Conservation (phyloP, 2,797 vertebrate genomes). For the Cetoscarus ocellatus region DNA sequence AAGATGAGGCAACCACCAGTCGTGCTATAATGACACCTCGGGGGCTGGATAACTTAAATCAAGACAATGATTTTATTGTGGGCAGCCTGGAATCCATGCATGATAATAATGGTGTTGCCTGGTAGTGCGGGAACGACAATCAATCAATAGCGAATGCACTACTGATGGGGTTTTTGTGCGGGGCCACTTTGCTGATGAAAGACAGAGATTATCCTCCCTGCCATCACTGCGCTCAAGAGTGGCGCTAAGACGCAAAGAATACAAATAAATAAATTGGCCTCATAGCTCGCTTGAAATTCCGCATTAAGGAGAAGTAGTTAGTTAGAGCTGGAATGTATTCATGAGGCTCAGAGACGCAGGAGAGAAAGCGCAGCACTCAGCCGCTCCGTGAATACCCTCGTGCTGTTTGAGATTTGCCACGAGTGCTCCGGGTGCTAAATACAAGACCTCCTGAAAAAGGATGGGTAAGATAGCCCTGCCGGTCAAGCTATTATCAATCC, state of each 20-base stretch:
- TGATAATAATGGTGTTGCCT: slow-evolving; percentile 85
- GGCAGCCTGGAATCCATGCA: slow-evolving; percentile 81
- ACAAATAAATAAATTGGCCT: slow-evolving; percentile 88
- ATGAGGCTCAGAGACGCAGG: slow-evolving; percentile 79
- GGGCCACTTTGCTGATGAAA: slow-evolving; percentile 87
- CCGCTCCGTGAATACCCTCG: slow-evolving; percentile 83
- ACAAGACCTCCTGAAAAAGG: slow-evolving; percentile 86
- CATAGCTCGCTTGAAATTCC: slow-evolving; percentile 83
- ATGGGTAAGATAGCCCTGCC: slow-evolving; percentile 85
- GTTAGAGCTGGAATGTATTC: slow-evolving; percentile 86
- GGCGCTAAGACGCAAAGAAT: slow-evolving; percentile 78
- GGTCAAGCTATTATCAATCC: slow-evolving; percentile 90
- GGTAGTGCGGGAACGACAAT: slow-evolving; percentile 79
- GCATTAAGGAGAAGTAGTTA: slow-evolving; percentile 86
- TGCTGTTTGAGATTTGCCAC: slow-evolving; percentile 85
- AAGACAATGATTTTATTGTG: slow-evolving; percentile 87
- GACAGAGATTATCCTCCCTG: slow-evolving; percentile 82
- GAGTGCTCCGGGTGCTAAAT: slow-evolving; percentile 84
- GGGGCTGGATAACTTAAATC: slow-evolving; percentile 72
- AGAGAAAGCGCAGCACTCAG: slow-evolving; percentile 86
- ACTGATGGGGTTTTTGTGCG: slow-evolving; percentile 81
- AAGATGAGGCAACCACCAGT: slow-evolving; percentile 71
- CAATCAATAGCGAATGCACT: slow-evolving; percentile 86
- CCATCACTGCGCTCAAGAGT: slow-evolving; percentile 80
- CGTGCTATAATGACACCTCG: slow-evolving; percentile 71